Percentiles rank a stretch among this genome's conserved stretches.
phyloP scores from a whole-genome alignment of 1,140 invertebrate genomes.

The Samia ricini region DNA sequence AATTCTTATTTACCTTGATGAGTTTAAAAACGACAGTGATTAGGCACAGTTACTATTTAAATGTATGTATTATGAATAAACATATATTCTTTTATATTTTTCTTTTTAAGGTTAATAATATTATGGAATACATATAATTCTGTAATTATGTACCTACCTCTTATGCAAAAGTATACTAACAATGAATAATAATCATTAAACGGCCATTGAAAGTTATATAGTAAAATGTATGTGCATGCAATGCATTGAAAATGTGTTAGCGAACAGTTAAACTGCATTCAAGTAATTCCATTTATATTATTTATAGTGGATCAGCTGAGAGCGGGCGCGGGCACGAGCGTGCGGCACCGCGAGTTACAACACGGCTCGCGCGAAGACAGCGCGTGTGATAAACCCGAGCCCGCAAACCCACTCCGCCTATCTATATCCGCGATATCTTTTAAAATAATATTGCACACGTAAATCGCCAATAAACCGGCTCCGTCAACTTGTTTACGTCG shows the following conservation, averaged over 20 bases:
- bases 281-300: conserved; percentile 68
- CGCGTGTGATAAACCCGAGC: conserved; percentile 15
- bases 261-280: conserved; percentile 52
- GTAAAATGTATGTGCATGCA: too few relatives aligned
- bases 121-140: too few relatives aligned
- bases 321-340: conserved; percentile 20
- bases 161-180: too few relatives aligned
- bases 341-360: conserved; percentile 22
- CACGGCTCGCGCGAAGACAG: conserved; percentile 25
- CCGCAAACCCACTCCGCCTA: conserved; percentile 12
- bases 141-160: too few relatives aligned
- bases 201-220: too few relatives aligned
- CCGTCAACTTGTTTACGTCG: conserved; percentile 41
- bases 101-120: too few relatives aligned
- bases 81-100: too few relatives aligned
- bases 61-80: too few relatives aligned
- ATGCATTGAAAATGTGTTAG: conserved; percentile 19
- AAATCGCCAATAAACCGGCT: conserved; percentile 41
- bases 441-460: conserved; percentile 36
- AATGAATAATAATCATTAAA: too few relatives aligned
- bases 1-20: too few relatives aligned
- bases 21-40: too few relatives aligned
- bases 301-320: conserved; percentile 73
- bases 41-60: too few relatives aligned
- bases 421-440: conserved; percentile 26